Conservation (phyloP, 2,797 vertebrate genomes). For the Apogon hyalosoma region DNA sequence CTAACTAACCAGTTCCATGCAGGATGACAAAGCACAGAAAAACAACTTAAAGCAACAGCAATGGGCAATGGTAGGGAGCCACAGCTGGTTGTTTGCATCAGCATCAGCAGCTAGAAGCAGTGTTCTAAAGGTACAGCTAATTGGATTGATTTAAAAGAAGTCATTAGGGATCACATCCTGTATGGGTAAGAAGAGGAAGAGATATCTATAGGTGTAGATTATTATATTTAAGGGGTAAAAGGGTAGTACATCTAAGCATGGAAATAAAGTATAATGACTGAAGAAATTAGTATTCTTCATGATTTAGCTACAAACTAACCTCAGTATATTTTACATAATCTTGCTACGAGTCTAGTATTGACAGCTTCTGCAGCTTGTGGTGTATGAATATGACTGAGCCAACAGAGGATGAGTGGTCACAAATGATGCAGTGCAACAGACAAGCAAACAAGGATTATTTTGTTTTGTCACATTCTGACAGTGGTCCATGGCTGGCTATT, state of each 20-base stretch:
- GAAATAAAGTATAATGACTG: constrained; percentile 19
- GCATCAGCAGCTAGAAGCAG: background rate
- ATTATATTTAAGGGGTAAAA: constrained; percentile 10
- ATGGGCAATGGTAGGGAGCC: constrained; percentile 4
- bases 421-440: background rate
- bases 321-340: too few relatives aligned
- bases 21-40: constrained; percentile 30
- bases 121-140: constrained; percentile 43
- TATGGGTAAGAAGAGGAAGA: constrained; percentile 22
- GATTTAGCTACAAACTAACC: too few relatives aligned
- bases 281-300: background rate
- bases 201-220: too few relatives aligned
- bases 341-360: background rate
- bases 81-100: constrained; percentile 46
- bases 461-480: too few relatives aligned
- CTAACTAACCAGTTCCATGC: constrained; percentile 25
- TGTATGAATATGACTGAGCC: background rate
- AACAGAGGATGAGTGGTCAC: background rate
- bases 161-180: constrained; percentile 47
- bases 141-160: constrained; percentile 55
- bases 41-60: constrained; percentile 26
- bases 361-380: background rate
- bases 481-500: too few relatives aligned
- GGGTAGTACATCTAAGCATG: constrained; percentile 26
- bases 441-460: background rate